Conservation (phyloP, 2,888 invertebrate genomes). For the Bursaphelenchus okinawaensis region DNA sequence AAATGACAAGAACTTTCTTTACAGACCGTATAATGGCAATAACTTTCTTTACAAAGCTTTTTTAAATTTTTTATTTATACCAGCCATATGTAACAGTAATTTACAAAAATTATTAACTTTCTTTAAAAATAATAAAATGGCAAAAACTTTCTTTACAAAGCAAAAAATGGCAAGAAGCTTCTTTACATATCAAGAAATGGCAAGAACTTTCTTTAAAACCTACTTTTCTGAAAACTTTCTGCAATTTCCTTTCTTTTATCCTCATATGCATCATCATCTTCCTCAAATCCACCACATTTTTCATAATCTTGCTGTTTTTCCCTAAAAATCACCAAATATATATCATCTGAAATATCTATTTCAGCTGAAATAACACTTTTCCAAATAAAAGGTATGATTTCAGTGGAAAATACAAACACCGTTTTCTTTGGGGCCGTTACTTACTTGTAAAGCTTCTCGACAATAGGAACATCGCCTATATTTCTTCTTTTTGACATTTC, state of each 20-base stretch:
- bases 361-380: conserved; percentile 6
- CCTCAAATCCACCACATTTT: conserved; percentile 48
- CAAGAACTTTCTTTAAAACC: conserved; percentile 11
- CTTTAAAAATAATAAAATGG: too few species aligned
- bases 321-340: conserved; percentile 25
- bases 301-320: conserved; percentile 43
- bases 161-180: too few species aligned
- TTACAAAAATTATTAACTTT: neutral
- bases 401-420: too few species aligned
- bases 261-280: conserved; percentile 45
- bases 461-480: conserved; percentile 38
- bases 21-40: too few species aligned
- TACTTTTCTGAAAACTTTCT: conserved; percentile 43
- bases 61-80: too few species aligned
- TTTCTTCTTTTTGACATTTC: conserved; percentile 3
- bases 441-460: conserved; percentile 51
- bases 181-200: too few species aligned
- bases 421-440: too few species aligned
- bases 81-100: neutral
- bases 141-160: too few species aligned
- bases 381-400: neutral
- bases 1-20: too few species aligned
- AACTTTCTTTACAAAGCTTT: too few species aligned
- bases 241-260: conserved; percentile 43
- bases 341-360: neutral